phyloP scores from a whole-genome alignment of 2,113 vertebrate species.

The Mixornis gularis region DNA sequence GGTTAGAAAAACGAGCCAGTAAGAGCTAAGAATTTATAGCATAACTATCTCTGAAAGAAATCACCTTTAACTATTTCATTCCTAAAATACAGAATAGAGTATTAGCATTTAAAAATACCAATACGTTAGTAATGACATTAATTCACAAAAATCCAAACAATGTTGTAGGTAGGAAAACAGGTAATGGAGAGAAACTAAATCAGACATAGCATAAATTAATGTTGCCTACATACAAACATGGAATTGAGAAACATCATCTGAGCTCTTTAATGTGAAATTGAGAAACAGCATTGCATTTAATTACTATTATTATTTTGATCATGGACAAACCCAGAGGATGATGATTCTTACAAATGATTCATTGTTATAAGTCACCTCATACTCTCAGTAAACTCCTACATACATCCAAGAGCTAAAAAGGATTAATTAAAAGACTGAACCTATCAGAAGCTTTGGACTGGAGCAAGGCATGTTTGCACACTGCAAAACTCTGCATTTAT shows the following conservation, averaged over 20 bases:
- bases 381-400: not conserved
- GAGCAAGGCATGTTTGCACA: not conserved
- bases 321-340: constrained; percentile 9
- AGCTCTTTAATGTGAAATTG: not conserved
- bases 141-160: not conserved
- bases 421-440: not conserved
- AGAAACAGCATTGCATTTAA: constrained; percentile 18
- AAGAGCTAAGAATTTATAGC: not conserved
- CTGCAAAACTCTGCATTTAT: not conserved
- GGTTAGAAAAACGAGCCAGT: not conserved
- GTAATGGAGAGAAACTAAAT: not conserved
- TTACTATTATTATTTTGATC: constrained; percentile 38
- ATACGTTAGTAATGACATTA: not conserved
- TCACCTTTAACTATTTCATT: not conserved
- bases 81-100: not conserved
- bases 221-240: not conserved
- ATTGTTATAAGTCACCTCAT: not conserved
- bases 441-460: not conserved
- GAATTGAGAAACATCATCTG: not conserved
- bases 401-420: constrained; percentile 2
- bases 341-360: constrained; percentile 35
- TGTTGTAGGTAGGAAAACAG: not conserved
- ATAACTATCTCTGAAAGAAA: not conserved
- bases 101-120: not conserved
- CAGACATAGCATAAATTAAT: not conserved